Conservation (phyloP, 35 echinoderm and acorn worm genomes). For the Strongylocentrotus purpuratus region DNA sequence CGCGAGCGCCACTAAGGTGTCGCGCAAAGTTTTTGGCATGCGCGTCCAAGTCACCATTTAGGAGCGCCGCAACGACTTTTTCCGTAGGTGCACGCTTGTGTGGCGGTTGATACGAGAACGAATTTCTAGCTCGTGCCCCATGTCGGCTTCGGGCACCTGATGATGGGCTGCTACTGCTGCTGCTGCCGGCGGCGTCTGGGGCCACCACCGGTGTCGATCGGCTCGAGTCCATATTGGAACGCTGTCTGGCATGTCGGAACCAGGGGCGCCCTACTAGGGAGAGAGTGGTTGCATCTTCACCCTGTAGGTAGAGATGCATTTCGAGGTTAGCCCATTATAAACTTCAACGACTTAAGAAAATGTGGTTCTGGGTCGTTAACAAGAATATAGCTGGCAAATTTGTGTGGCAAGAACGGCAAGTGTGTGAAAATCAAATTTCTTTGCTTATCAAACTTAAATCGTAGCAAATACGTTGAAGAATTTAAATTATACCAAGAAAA, state of each 20-base stretch:
- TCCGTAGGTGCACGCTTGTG: constrained; percentile 56
- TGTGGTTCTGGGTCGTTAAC: neutral
- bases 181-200: neutral
- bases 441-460: neutral
- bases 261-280: constrained; percentile 44
- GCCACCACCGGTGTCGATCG: constrained; percentile 14
- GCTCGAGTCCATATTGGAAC: constrained; percentile 36
- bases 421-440: neutral
- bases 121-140: constrained; percentile 29
- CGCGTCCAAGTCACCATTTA: constrained; percentile 75
- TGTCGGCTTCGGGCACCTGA: constrained; percentile 42
- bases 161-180: constrained; percentile 47
- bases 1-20: constrained; percentile 63
- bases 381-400: neutral
- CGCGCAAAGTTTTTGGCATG: constrained; percentile 79
- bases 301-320: constrained; percentile 51
- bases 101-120: constrained; percentile 45
- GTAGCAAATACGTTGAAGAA: neutral
- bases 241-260: constrained; percentile 36
- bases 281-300: constrained; percentile 52
- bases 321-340: constrained; percentile 48
- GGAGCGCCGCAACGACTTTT: constrained; percentile 77
- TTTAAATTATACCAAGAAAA: too few species aligned
- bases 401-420: neutral
- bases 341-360: constrained; percentile 15